Percentiles rank a stretch among this genome's conserved stretches.
Evolutionary conservation across 2,113 vertebrate genomes (phyloP).

Genomic region (Montifringilla adamsi): DNA sequence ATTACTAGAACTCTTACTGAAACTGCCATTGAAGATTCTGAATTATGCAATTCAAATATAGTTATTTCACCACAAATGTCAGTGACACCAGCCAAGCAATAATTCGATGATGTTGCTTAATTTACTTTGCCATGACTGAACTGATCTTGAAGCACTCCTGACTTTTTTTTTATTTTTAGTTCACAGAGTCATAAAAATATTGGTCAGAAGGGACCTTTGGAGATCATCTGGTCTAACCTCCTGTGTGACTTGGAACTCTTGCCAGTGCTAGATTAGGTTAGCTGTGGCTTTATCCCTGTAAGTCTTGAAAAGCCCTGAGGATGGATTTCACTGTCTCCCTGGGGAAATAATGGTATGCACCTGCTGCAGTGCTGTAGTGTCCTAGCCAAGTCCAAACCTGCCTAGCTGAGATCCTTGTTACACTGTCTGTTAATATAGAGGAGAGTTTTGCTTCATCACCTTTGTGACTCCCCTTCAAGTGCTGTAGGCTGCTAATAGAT

Average conservation of each 20-base stretch:
- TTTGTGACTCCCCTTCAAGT: not conserved
- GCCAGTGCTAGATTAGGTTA: not conserved
- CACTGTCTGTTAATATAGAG: not conserved
- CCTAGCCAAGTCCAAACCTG: not conserved
- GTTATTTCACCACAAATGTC: conserved; percentile 20
- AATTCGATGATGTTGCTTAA: conserved; percentile 1
- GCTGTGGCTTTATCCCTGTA: not conserved
- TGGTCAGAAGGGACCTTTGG: not conserved
- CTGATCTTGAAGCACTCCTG: not conserved
- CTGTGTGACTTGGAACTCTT: not conserved
- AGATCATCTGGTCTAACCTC: not conserved
- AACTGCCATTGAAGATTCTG: not conserved
- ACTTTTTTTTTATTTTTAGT: conserved; percentile 9
- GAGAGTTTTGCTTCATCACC: not conserved
- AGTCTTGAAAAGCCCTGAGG: not conserved
- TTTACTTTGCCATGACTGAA: not conserved
- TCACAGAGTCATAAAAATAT: conserved; percentile 1
- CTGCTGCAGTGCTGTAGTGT: not conserved
- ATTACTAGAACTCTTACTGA: not conserved
- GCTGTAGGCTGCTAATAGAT: not conserved
- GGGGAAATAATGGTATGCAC: not conserved
- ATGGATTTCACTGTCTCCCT: not conserved
- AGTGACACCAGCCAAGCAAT: not conserved
- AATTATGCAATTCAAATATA: conserved; percentile 9
- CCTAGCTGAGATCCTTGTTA: not conserved